phyloP scores from a whole-genome alignment of 1,140 invertebrate species.

The Battus philenor region DNA sequence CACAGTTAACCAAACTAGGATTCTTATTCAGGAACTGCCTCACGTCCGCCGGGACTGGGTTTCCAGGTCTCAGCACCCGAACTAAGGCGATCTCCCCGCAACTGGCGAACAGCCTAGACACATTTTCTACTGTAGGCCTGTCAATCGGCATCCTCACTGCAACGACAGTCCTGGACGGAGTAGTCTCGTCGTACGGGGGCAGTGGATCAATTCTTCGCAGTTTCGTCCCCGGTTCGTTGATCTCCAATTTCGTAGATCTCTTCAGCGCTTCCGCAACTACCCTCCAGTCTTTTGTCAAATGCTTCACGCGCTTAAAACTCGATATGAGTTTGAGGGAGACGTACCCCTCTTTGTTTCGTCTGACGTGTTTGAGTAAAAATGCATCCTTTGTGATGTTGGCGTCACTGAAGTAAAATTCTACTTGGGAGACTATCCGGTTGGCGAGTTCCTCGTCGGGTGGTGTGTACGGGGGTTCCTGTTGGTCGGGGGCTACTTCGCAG shows the following conservation, averaged over 20 bases:
- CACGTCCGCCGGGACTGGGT: slow-evolving; percentile 91
- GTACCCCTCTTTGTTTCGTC: slow-evolving; percentile 95
- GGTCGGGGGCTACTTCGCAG: slow-evolving; percentile 77
- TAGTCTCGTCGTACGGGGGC: slow-evolving; percentile 93
- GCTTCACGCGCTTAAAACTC: slow-evolving; percentile 94
- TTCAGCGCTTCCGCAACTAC: slow-evolving; percentile 90
- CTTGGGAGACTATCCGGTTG: slow-evolving; percentile 87
- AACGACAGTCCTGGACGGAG: slow-evolving; percentile 92
- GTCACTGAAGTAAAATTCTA: slow-evolving; percentile 96
- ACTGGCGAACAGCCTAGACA: slow-evolving; percentile 90
- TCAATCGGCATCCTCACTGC: slow-evolving; percentile 90
- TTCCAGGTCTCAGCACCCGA: slow-evolving; percentile 89
- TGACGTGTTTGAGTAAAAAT: slow-evolving; percentile 95
- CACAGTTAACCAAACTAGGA: slow-evolving; percentile 88
- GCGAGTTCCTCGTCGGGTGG: slow-evolving; percentile 84
- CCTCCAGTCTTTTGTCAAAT: slow-evolving; percentile 94
- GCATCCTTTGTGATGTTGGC: slow-evolving; percentile 96
- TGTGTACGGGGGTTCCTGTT: slow-evolving; percentile 75
- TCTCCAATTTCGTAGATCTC: slow-evolving; percentile 88
- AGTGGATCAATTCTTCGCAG: slow-evolving; percentile 89
- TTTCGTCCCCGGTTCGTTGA: slow-evolving; percentile 94
- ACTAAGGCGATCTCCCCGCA: slow-evolving; percentile 93
- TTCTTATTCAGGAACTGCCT: slow-evolving; percentile 92
- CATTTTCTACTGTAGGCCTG: slow-evolving; percentile 89
- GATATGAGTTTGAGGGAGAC: slow-evolving; percentile 96